Evolutionary conservation across 2,113 vertebrate genomes (phyloP).

Genomic region (Reinhardtius hippoglossoides): DNA sequence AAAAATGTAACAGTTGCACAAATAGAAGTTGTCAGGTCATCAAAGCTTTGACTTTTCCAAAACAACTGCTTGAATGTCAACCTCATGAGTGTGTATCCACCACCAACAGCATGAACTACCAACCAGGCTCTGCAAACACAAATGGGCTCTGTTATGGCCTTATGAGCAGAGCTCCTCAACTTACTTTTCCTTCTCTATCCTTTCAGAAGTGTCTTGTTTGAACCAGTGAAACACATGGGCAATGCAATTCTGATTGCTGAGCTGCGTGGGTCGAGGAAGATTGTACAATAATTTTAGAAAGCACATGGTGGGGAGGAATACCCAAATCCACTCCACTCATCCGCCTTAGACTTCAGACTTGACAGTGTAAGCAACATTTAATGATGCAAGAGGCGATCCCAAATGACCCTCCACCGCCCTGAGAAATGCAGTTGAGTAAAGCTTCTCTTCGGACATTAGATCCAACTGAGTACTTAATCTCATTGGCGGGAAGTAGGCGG

Average conservation of each 20-base stretch:
- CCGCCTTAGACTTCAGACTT: constrained; percentile 52
- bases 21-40: neutral
- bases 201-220: constrained; percentile 75
- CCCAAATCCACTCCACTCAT: constrained; percentile 4
- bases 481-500: neutral
- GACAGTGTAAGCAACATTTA: constrained; percentile 39
- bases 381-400: constrained; percentile 61
- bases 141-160: constrained; percentile 63
- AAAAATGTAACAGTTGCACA: no score
- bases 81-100: constrained; percentile 56
- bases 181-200: constrained; percentile 22
- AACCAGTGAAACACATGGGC: constrained; percentile 46
- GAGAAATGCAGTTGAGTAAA: constrained; percentile 6
- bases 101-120: constrained; percentile 29
- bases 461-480: constrained; percentile 42
- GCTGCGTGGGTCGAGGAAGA: constrained; percentile 31
- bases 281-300: constrained; percentile 66
- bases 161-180: constrained; percentile 54
- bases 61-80: constrained; percentile 1
- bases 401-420: constrained; percentile 23
- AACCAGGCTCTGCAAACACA: constrained; percentile 38
- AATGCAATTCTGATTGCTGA: constrained; percentile 56
- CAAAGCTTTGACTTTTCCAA: neutral
- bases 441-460: constrained; percentile 28
- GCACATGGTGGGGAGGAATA: constrained; percentile 44